Evolutionary conservation across 2,113 vertebrate genomes (phyloP).

Genomic region (Salvelinus namaycush): DNA sequence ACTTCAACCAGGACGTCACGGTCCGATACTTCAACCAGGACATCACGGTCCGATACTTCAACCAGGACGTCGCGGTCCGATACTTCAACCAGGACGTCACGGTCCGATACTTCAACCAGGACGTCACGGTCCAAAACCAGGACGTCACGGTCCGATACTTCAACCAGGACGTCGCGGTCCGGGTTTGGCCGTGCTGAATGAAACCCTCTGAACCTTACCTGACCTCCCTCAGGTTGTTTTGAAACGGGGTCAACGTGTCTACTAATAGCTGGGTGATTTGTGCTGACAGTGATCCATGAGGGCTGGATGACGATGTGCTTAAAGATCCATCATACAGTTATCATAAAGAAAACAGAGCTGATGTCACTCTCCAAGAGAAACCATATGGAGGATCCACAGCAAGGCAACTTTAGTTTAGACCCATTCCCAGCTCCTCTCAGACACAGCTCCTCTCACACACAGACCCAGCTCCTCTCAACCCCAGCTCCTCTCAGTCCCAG

Average conservation of each 20-base stretch:
- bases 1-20: too few species aligned
- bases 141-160: too few species aligned
- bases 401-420: slow-evolving; percentile 45
- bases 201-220: neutral
- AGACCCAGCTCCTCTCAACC: neutral
- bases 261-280: slow-evolving; percentile 48
- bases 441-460: too few species aligned
- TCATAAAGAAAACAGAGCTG: slow-evolving; percentile 71
- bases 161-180: neutral
- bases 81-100: too few species aligned
- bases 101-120: too few species aligned
- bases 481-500: too few species aligned
- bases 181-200: neutral
- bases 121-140: too few species aligned
- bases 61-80: too few species aligned
- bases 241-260: neutral
- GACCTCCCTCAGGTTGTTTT: neutral
- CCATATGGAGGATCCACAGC: slow-evolving; percentile 60
- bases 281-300: slow-evolving; percentile 65
- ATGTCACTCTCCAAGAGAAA: slow-evolving; percentile 61
- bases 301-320: slow-evolving; percentile 67
- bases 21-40: too few species aligned
- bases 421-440: neutral
- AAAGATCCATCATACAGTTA: slow-evolving; percentile 68
- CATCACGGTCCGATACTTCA: too few species aligned